A percentile compares a stretch with the other conserved stretches of the same genome.
These are phyloP conservation scores for Pseudomugil gertrudae DNA, from an alignment of 2,797 vertebrate species.

Conservation along the genomic window DNA sequence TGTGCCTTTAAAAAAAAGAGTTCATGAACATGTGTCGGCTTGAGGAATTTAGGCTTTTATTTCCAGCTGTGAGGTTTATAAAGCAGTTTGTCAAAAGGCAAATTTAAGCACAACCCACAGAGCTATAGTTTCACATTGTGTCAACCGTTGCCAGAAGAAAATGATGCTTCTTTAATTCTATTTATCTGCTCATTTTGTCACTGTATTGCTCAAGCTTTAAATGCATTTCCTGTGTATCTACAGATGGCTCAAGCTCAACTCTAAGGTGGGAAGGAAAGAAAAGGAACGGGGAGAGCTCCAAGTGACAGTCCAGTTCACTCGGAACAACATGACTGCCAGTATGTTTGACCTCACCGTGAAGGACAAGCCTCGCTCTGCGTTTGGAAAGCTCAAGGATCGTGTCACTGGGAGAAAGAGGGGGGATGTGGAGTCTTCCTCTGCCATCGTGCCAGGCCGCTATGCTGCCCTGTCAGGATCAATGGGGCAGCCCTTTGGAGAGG, in stretches of 20 bases:
- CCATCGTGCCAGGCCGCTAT: constrained; percentile 91
- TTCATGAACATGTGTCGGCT: constrained; percentile 20
- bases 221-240: constrained; percentile 13
- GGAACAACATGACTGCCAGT: constrained; percentile 94
- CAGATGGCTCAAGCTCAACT: constrained; percentile 95
- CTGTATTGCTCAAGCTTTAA: neutral
- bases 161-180: constrained; percentile 2
- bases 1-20: neutral
- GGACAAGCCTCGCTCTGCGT: constrained; percentile 92
- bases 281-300: constrained; percentile 94
- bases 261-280: constrained; percentile 92
- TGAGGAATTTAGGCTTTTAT: constrained; percentile 34
- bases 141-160: constrained; percentile 46
- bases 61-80: constrained; percentile 31
- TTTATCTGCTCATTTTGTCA: constrained; percentile 14
- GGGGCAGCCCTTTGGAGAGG: constrained; percentile 70
- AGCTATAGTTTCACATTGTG: constrained; percentile 36
- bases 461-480: constrained; percentile 81
- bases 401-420: constrained; percentile 91
- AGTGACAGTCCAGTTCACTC: constrained; percentile 91
- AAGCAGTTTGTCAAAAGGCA: constrained; percentile 28
- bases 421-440: constrained; percentile 92
- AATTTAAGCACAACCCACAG: neutral
- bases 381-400: constrained; percentile 95
- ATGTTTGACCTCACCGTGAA: constrained; percentile 97